phyloP scores from a whole-genome alignment of 37 sponge, comb jelly and placozoan species.

The Bolinopsis microptera region DNA sequence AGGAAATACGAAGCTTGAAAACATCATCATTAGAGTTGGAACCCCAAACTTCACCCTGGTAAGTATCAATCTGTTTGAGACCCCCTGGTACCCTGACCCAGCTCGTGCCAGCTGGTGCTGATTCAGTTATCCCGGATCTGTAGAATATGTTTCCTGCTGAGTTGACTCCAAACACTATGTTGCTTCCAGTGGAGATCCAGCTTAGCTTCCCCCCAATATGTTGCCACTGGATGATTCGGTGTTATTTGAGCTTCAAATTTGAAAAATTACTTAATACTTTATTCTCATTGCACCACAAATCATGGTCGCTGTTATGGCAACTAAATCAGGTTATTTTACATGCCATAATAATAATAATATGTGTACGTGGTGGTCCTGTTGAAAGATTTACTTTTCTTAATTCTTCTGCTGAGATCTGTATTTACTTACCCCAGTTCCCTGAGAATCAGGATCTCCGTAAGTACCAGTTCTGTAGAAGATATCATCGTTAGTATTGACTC shows the following conservation, averaged over 20 bases:
- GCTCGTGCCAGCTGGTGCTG: background rate
- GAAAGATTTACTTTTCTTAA: too few relatives aligned
- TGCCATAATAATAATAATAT: too few relatives aligned
- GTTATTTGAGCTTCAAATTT: too few relatives aligned
- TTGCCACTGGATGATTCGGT: too few relatives aligned
- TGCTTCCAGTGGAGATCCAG: background rate
- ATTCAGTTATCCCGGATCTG: background rate
- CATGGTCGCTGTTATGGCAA: too few relatives aligned
- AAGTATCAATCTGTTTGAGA: background rate
- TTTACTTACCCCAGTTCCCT: slow-evolving; percentile 6
- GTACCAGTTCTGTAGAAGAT: slow-evolving; percentile 32
- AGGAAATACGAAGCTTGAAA: background rate
- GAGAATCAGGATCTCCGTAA: background rate
- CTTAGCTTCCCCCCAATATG: background rate
- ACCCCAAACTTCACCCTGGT: background rate
- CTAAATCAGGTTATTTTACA: too few relatives aligned
- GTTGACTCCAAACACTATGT: background rate
- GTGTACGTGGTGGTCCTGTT: too few relatives aligned
- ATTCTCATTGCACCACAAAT: too few relatives aligned
- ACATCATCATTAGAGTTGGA: background rate
- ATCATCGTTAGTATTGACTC: background rate
- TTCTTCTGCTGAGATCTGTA: too few relatives aligned
- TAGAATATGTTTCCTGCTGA: background rate
- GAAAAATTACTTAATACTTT: too few relatives aligned
- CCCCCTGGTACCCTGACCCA: background rate